Evolutionary conservation across 2,797 vertebrate genomes (phyloP), one percentile per base, ranked within the genome.

Genomic region (Rhinichthys osculus): DNA sequence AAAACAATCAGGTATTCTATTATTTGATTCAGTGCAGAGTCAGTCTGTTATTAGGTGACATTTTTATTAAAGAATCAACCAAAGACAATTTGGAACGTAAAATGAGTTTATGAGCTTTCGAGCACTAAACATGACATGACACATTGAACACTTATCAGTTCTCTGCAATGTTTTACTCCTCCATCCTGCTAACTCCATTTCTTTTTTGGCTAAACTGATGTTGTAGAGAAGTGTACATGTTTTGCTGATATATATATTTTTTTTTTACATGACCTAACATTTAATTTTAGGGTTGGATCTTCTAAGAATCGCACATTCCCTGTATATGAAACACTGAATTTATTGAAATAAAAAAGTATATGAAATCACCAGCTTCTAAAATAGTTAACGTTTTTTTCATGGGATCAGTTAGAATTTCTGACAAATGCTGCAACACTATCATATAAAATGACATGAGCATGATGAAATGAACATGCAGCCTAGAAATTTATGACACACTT

Each of bases 401-500:
- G 14, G 57, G 54, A 76, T 23, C 33, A 2, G 5, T 76, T 54
- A 6, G 7, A 47, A 30, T 47, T 33, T 73, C 11, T 62, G 2
- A 33, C 27, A 16, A 11, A 73, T n/a, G 11, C 38, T 57, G 38
- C 23, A 62, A 62, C 30, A 67, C 13, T 38, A 35, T 38, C 23
- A 50, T 27, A 81, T 30, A 47, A 38, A 73, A 44, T 72, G 38
- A 72, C n/a, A 83, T 35, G 70, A 42, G 35, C 81, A 82, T 3
- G 9, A 59, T 19, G 33, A 44, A 19, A 44, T 4, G 71, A 64
- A 83, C 54, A 66, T 50, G 57, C 27, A 42, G 33, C 73, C 74
- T 78, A 57, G 54, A 84, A 71, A 78, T 57, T 10, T 30, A 67
- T 77, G 64, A 47, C 74, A 72, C 67, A 72, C 38, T 81, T 85